phyloP scores from a whole-genome alignment of 1,140 invertebrate genomes.

The Copidosoma floridanum region DNA sequence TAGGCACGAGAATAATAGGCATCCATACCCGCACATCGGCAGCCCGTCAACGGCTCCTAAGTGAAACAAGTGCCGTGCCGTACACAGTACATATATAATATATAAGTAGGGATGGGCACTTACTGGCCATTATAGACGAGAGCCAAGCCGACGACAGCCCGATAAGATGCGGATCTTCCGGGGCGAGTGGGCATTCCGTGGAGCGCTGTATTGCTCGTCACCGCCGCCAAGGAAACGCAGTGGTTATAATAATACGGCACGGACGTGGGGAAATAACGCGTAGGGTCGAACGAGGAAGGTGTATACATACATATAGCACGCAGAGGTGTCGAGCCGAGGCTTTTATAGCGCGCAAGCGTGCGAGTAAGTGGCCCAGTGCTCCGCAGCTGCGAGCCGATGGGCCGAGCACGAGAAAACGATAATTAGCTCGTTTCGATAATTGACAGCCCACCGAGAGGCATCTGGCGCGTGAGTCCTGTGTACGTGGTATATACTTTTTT shows the following conservation, averaged over 20 bases:
- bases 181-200: constrained; percentile 11
- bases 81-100: too few relatives aligned
- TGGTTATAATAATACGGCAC: constrained; percentile 8
- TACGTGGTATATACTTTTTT: background rate
- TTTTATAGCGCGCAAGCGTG: background rate
- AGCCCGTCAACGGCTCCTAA: background rate
- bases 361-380: background rate
- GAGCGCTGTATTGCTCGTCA: too few relatives aligned
- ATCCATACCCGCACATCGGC: constrained; percentile 10
- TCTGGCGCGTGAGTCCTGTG: constrained; percentile 49
- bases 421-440: constrained; percentile 58
- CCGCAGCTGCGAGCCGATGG: constrained; percentile 26
- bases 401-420: constrained; percentile 40
- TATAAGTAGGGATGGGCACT: background rate
- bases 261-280: too few relatives aligned
- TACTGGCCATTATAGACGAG: background rate
- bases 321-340: background rate
- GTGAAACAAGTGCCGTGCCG: too few relatives aligned
- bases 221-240: too few relatives aligned
- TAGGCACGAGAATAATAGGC: background rate
- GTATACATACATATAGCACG: too few relatives aligned
- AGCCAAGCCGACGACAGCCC: constrained; percentile 13
- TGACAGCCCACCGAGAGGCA: constrained; percentile 48
- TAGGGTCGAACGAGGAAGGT: too few relatives aligned
- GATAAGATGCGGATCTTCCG: constrained; percentile 19